Percentiles rank a stretch among this genome's conserved stretches.
Conservation (phyloP, 2,888 invertebrate genomes). For the Schizotus pectinicornis region DNA sequence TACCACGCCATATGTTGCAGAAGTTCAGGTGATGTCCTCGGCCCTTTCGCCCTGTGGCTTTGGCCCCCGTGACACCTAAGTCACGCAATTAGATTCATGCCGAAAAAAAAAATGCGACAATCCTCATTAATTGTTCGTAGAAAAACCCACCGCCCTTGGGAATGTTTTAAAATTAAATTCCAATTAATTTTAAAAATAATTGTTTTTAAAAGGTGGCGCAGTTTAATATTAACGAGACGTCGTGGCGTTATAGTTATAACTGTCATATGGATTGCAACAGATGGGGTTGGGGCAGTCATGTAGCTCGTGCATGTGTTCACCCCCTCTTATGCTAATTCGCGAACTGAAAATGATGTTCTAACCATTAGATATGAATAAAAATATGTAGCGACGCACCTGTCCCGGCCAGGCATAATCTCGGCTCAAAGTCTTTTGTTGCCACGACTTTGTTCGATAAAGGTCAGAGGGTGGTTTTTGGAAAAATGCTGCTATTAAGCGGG, state of each 20-base stretch:
- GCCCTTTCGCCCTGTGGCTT: too few relatives aligned
- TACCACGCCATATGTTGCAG: too few relatives aligned
- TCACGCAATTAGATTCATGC: too few relatives aligned
- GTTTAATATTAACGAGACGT: not conserved
- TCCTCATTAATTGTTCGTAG: too few relatives aligned
- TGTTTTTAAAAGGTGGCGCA: not conserved
- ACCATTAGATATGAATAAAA: conserved; percentile 26
- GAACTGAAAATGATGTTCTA: conserved; percentile 39
- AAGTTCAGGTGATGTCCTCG: too few relatives aligned
- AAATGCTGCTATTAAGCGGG: not conserved
- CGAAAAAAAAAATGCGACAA: too few relatives aligned
- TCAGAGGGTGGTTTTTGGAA: not conserved
- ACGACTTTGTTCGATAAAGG: conserved; percentile 2
- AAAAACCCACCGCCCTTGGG: not conserved
- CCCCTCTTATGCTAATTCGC: conserved; percentile 43
- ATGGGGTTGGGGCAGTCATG: conserved; percentile 24
- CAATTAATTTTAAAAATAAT: not conserved
- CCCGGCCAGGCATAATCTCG: not conserved
- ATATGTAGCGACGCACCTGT: conserved; percentile 25
- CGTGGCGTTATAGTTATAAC: conserved; percentile 1
- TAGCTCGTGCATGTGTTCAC: conserved; percentile 32
- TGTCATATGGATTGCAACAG: conserved; percentile 27
- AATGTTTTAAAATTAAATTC: not conserved
- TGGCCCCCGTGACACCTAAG: too few relatives aligned
- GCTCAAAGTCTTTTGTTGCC: not conserved